phyloP scores from a whole-genome alignment of 2,113 vertebrate genomes.

The Acanthisitta chloris region DNA sequence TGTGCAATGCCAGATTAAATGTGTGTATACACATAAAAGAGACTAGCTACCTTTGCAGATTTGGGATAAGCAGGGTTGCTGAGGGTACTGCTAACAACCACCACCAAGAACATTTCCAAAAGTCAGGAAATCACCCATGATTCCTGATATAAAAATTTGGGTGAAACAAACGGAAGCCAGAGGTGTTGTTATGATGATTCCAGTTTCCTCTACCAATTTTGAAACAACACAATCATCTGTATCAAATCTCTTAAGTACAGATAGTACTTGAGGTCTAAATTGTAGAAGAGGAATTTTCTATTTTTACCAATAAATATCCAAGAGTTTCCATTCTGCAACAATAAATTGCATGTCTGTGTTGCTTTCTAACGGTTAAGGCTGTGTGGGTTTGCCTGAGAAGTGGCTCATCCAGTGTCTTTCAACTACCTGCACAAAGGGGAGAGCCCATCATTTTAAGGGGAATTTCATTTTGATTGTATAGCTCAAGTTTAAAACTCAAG shows the following conservation, averaged over 20 bases:
- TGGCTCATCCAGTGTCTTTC: neutral
- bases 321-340: neutral
- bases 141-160: neutral
- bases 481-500: conserved; percentile 34
- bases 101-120: neutral
- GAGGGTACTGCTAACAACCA: neutral
- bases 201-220: conserved; percentile 24
- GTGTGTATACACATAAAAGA: neutral
- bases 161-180: neutral
- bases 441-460: neutral
- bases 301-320: neutral
- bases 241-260: neutral
- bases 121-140: neutral
- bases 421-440: neutral
- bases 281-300: neutral
- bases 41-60: neutral
- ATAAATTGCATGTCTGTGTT: neutral
- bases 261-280: neutral
- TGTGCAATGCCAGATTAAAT: neutral
- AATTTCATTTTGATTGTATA: neutral
- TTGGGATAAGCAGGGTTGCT: neutral
- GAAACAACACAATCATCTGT: neutral
- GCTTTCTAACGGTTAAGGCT: neutral
- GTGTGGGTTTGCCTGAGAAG: neutral
- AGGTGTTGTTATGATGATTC: neutral